Conservation (phyloP, 2,113 vertebrate genomes). For the Leptobrachium leishanense region DNA sequence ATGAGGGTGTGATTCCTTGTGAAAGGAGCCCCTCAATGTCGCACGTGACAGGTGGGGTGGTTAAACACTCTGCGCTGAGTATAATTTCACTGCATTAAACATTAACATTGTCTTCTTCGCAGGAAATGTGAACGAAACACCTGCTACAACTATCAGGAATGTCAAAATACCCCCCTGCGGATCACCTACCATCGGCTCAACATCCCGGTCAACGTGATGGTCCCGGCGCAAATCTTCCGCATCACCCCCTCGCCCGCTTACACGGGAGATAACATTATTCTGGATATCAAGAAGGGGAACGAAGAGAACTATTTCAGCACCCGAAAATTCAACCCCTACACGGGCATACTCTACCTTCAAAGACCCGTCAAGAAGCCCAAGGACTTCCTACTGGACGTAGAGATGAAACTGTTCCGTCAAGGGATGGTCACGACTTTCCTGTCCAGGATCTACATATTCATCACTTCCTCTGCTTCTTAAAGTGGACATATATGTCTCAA, state of each 20-base stretch:
- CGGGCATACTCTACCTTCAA: conserved; percentile 82
- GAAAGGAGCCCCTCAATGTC: too few relatives aligned
- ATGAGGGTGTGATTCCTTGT: too few relatives aligned
- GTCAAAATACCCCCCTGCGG: conserved; percentile 76
- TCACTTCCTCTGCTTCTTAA: conserved; percentile 73
- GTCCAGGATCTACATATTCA: conserved; percentile 88
- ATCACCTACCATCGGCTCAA: conserved; percentile 90
- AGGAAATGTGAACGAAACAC: conserved; percentile 84
- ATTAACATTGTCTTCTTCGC: conserved; percentile 16
- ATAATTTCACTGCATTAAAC: too few relatives aligned
- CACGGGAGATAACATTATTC: conserved; percentile 80
- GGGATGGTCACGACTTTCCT: conserved; percentile 85
- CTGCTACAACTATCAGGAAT: conserved; percentile 81
- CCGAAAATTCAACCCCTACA: conserved; percentile 82
- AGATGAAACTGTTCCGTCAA: conserved; percentile 92
- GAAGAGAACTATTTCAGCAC: conserved; percentile 87
- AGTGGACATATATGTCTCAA: background rate
- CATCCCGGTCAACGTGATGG: conserved; percentile 84
- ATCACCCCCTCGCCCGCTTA: conserved; percentile 86
- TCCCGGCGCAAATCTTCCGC: conserved; percentile 88
- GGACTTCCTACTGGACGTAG: conserved; percentile 90
- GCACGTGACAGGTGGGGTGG: too few relatives aligned
- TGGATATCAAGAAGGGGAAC: conserved; percentile 82
- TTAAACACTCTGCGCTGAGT: too few relatives aligned
- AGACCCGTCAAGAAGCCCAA: conserved; percentile 74